Evolutionary conservation across 1,140 invertebrate species (phyloP).

Genomic region (Bombus confusus): DNA sequence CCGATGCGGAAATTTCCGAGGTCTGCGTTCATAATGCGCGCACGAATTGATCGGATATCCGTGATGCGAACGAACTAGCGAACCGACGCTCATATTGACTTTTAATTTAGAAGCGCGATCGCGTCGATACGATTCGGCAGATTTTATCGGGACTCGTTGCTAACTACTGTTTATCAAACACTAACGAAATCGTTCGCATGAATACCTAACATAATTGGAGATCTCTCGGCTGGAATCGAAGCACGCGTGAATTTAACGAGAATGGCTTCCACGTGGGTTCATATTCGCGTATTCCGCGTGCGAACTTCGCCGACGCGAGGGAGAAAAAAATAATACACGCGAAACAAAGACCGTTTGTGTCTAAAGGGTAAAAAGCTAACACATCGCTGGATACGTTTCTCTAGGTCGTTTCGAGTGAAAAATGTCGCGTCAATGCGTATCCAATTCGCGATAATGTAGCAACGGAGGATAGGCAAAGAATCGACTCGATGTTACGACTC

Average conservation of each 20-base stretch:
- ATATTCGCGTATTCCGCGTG: neutral
- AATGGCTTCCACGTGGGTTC: neutral
- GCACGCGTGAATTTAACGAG: conserved; percentile 1
- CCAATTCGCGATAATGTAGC: neutral
- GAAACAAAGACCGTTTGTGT: neutral
- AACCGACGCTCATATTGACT: conserved; percentile 26
- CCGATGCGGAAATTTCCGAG: neutral
- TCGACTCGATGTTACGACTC: neutral
- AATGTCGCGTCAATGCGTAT: neutral
- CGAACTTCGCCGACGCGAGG: neutral
- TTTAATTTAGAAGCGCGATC: conserved; percentile 41
- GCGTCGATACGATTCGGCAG: conserved; percentile 12
- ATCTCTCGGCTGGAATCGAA: conserved; percentile 8
- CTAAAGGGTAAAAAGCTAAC: neutral
- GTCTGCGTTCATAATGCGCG: conserved; percentile 8
- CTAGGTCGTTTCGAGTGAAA: neutral
- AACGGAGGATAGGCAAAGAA: neutral
- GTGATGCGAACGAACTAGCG: neutral
- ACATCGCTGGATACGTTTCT: neutral
- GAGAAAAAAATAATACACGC: neutral
- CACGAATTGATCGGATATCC: neutral
- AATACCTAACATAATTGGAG: conserved; percentile 45
- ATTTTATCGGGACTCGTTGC: conserved; percentile 30
- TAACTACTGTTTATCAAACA: conserved; percentile 50
- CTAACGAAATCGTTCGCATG: conserved; percentile 15